Base-by-base conservation (phyloP, 92 coral and sea anemone genomes). In the Porites rus region DNA sequence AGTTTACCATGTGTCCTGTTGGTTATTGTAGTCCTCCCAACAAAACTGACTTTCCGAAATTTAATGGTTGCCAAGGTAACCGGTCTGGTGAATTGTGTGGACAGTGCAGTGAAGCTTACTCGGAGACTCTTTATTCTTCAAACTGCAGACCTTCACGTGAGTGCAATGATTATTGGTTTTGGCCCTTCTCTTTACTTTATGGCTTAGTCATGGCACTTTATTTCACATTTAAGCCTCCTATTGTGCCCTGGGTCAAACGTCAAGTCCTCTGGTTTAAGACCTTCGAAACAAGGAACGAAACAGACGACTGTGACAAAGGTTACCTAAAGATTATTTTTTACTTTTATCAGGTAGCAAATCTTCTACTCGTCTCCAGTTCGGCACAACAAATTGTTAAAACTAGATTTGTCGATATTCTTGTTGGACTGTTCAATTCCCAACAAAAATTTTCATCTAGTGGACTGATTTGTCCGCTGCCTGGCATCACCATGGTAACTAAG, bases 81-180 rank as follows among this genome's bases (percentile, higher is more conserved):
- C 93, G 98, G n/a, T 28, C 81, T 17, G 96, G 98, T 10, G 20
- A 73, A 9, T 65, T 95, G 79, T 95, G 98, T 51, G 96, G 98
- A n/a, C 69, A 53, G 13, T 95, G 98, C 73, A 77, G 63, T 10
- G 81, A 65, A 9, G 89, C 76, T 43, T 88, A 90, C 89, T 86
- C 96, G 13, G 98, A 95, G 82, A 80, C 94, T 24, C 89, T 95
- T 51, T 82, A 90, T 4, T 31, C 43, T 31, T 31, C 43, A 31
- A 31, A 31, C 43, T 31, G 43, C 43, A 31, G 43, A 31, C 67
- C 54, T 65, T 20, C 38, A 18, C 28, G 64, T 14, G 78, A 86
- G 16, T 95, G 96, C 67, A 71, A 65, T 10, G 91, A 89, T 70
- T 59, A 69, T 74, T 93, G 94, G 98, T 82, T 95, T 62, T 95